These are phyloP conservation scores for Ascidia mentula DNA, from an alignment of 23 tunicate genomes.

Conservation along the genomic window DNA sequence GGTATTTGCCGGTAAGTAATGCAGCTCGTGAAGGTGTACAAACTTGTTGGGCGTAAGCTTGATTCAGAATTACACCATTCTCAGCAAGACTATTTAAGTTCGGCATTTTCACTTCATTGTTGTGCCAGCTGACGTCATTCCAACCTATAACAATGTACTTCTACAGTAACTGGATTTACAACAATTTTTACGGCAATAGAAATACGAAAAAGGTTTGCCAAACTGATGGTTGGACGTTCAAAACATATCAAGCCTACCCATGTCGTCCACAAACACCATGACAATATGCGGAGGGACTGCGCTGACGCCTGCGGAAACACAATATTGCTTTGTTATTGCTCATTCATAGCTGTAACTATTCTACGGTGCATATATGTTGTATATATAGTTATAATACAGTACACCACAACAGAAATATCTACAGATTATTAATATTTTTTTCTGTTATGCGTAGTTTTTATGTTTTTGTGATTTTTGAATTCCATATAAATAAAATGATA, in stretches of 20 bases:
- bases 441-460: too few relatives aligned
- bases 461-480: too few relatives aligned
- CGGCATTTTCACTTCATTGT: background rate
- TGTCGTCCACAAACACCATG: constrained; percentile 21
- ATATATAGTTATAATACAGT: too few relatives aligned
- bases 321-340: too few relatives aligned
- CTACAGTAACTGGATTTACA: too few relatives aligned
- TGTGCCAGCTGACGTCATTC: constrained; percentile 20
- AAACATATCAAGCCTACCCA: background rate
- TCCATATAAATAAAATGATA: too few relatives aligned
- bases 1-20: constrained; percentile 9
- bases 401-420: too few relatives aligned
- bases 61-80: background rate
- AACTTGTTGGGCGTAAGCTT: constrained; percentile 12
- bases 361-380: too few relatives aligned
- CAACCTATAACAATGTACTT: background rate
- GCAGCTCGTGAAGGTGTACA: constrained; percentile 20
- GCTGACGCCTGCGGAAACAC: background rate
- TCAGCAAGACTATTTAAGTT: background rate
- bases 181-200: background rate
- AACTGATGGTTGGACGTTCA: background rate
- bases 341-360: too few relatives aligned
- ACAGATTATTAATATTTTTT: too few relatives aligned
- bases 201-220: background rate
- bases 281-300: constrained; percentile 14